Conservation (phyloP, 2,888 invertebrate genomes). For the Horisme vitalbata region DNA sequence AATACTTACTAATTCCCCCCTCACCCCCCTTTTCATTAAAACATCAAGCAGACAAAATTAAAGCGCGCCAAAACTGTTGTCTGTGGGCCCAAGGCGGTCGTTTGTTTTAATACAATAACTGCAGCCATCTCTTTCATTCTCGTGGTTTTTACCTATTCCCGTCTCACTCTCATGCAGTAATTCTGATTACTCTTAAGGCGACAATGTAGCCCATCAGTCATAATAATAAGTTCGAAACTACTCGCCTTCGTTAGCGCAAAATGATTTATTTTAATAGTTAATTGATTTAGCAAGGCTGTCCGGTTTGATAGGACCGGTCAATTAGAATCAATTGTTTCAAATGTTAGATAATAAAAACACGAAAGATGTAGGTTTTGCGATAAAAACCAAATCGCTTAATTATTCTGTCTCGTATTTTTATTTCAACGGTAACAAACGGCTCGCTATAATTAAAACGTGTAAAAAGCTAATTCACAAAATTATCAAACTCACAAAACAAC, state of each 20-base stretch:
- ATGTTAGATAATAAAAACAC: constrained; percentile 12
- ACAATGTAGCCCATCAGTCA: constrained; percentile 58
- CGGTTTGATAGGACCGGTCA: constrained; percentile 21
- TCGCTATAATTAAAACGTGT: constrained; percentile 35
- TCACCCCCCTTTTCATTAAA: constrained; percentile 67
- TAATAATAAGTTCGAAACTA: constrained; percentile 39
- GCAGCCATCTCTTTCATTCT: constrained; percentile 65
- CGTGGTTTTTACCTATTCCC: constrained; percentile 45
- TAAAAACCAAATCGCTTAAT: constrained; percentile 15
- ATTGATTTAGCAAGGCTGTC: constrained; percentile 34
- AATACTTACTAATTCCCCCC: constrained; percentile 65
- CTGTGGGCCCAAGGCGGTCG: constrained; percentile 78
- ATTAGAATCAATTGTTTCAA: constrained; percentile 22
- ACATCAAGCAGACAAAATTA: constrained; percentile 81
- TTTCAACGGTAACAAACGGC: constrained; percentile 22
- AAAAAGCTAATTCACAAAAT: constrained; percentile 43
- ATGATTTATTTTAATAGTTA: constrained; percentile 44
- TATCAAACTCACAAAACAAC: constrained; percentile 63
- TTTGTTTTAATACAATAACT: constrained; percentile 83
- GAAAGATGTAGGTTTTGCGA: constrained; percentile 14
- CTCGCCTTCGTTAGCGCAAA: constrained; percentile 40
- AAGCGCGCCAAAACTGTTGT: constrained; percentile 80
- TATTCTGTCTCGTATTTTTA: constrained; percentile 10
- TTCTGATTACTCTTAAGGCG: constrained; percentile 73
- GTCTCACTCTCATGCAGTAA: constrained; percentile 58